Base-by-base conservation (phyloP, 2,113 vertebrate genomes). In the Colius striatus region DNA sequence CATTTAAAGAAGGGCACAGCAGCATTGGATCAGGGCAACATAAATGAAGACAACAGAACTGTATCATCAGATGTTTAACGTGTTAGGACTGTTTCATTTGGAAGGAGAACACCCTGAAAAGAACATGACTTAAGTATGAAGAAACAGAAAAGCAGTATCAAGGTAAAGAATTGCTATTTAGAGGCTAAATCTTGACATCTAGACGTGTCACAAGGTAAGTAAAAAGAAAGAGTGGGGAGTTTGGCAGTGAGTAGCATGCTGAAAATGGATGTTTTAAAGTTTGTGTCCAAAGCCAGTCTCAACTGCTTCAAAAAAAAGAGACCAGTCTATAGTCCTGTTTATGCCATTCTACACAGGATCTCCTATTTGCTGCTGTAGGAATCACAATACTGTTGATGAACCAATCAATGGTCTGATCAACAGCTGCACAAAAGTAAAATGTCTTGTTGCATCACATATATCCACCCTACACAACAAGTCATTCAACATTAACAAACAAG, bases 341-440 rank as follows among this genome's bases (percentile, higher is more conserved):
- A 32, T 0, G 1, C 41, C n/a, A 26, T 38, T 58, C 71, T 58
- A 38, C 11, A 4, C 4, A 55, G 50, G 4, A 63, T 45, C 34
- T 57, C 27, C 36, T 70, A 25, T 50, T 50, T n/a, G 57, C 36
- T 53, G 13, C 23, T 53, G 11, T 21, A 29, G 19, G 17, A 74
- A 26, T 62, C 41, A 50, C 0, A 2, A 26, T 10, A 63, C 34
- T 29, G 18, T 13, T 21, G 55, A 55, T 61, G n/a, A 86, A 62
- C 17, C 4, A 62, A 27, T 38, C 43, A n/a, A 17, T 87, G 30
- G 9, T 76, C 27, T n/a, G 13, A 57, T 51, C 27, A 57, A 70
- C 36, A 76, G 41, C 2, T 71, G 23, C 30, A 34, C 5, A 16
- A 58, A 63, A 8, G 27, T 41, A 61, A 60, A 77, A 71, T 26